These are phyloP conservation scores for Myotis brandtii DNA, from an alignment of 2,113 vertebrate genomes.

Conservation along the genomic window DNA sequence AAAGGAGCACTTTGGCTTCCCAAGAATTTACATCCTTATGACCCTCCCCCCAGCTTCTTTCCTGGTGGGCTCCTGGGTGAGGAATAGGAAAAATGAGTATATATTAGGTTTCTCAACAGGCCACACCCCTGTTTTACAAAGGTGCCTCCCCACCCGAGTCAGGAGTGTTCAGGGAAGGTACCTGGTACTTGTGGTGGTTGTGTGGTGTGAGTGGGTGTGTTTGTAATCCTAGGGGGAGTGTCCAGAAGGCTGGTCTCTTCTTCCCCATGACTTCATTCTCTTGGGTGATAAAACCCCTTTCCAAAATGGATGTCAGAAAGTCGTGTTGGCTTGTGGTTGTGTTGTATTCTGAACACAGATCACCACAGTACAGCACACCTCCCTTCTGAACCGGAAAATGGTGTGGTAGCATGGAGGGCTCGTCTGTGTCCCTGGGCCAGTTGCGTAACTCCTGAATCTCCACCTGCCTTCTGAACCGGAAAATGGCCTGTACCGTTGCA, in stretches of 20 bases:
- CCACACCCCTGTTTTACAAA: not conserved
- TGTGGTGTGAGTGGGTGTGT: not conserved
- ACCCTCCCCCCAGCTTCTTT: not conserved
- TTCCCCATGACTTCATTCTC: not conserved
- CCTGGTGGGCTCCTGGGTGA: not conserved
- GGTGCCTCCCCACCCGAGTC: not conserved
- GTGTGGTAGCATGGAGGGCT: too few species aligned
- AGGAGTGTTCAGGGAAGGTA: not conserved
- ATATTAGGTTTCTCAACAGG: not conserved
- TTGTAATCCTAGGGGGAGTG: not conserved
- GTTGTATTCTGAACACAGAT: not conserved
- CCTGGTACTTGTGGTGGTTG: not conserved
- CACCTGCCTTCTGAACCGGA: not conserved
- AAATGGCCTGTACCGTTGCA: not conserved
- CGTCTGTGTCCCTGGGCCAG: not conserved
- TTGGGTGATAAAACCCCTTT: constrained; percentile 26
- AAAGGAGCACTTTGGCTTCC: not conserved
- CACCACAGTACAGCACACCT: not conserved
- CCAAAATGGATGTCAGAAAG: not conserved
- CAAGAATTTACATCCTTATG: not conserved
- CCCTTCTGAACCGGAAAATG: not conserved
- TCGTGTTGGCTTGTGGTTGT: not conserved
- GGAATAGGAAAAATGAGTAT: not conserved
- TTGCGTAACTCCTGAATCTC: not conserved
- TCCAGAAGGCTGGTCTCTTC: not conserved